Evolutionary conservation across 2,113 vertebrate species (phyloP).

Genomic region (Halcyon senegalensis): DNA sequence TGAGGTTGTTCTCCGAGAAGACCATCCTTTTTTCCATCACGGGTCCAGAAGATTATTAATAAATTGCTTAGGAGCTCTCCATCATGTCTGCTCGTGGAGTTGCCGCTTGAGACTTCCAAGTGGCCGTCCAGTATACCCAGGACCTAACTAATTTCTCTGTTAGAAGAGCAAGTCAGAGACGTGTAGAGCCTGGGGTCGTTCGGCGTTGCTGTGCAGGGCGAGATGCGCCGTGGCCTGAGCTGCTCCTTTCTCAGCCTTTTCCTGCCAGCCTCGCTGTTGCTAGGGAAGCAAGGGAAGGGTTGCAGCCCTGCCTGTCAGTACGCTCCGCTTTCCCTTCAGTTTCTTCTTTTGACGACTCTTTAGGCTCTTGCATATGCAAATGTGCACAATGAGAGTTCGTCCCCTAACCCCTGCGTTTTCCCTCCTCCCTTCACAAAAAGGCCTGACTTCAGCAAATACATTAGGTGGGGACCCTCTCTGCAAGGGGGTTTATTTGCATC

Average conservation of each 20-base stretch:
- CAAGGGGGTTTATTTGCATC: not conserved
- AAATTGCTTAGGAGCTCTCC: not conserved
- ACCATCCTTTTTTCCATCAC: not conserved
- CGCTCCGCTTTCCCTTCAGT: not conserved
- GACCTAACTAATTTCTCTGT: not conserved
- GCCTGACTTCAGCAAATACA: not conserved
- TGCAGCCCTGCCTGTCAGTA: not conserved
- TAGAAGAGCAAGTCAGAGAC: not conserved
- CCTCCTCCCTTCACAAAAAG: not conserved
- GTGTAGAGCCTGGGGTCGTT: not conserved
- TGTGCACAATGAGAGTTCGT: not conserved
- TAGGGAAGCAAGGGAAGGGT: not conserved
- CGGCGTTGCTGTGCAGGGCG: not conserved
- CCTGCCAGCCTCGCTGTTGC: not conserved
- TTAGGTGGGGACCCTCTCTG: not conserved
- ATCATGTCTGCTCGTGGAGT: not conserved
- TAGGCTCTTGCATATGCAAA: not conserved
- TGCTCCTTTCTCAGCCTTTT: conserved; percentile 27
- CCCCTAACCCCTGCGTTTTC: not conserved
- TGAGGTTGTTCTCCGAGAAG: not conserved
- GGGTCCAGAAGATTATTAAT: not conserved
- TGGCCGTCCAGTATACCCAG: not conserved
- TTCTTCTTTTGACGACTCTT: not conserved
- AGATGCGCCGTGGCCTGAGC: not conserved
- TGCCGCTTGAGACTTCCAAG: not conserved